Evolutionary conservation across 53 echinoderm and acorn worm genomes (phyloP).

Genomic region (Hippasteria phrygiana): DNA sequence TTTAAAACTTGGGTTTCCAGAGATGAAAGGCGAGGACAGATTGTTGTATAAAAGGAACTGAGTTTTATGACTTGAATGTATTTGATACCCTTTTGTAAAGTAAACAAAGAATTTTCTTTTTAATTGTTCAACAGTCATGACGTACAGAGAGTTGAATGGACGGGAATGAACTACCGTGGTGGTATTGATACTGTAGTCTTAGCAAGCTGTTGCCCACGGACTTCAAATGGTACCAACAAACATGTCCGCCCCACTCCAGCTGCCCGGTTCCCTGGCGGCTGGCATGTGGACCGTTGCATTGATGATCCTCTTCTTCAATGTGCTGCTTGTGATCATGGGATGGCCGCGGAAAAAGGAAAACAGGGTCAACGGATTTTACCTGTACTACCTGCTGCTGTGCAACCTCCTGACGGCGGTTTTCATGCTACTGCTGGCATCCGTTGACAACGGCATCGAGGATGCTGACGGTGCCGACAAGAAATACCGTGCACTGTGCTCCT

Average conservation of each 20-base stretch:
- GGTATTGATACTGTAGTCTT: not conserved
- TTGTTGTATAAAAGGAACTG: too few relatives aligned
- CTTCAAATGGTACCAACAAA: not conserved
- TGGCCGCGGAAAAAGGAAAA: constrained; percentile 59
- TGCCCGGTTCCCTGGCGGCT: constrained; percentile 43
- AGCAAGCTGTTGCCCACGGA: not conserved
- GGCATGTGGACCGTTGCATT: constrained; percentile 65
- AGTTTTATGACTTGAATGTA: too few relatives aligned
- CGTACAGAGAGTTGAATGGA: too few relatives aligned
- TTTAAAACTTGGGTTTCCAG: too few relatives aligned
- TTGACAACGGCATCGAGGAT: constrained; percentile 47
- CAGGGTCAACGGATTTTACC: constrained; percentile 50
- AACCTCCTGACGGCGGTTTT: constrained; percentile 63
- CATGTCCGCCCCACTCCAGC: constrained; percentile 38
- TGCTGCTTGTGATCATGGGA: constrained; percentile 59
- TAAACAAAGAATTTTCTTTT: too few relatives aligned
- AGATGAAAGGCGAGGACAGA: too few relatives aligned
- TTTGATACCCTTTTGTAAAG: too few relatives aligned
- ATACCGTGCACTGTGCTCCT: constrained; percentile 74
- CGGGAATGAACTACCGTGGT: not conserved
- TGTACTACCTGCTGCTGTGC: constrained; percentile 57
- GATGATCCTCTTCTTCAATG: constrained; percentile 61
- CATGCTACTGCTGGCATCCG: constrained; percentile 51
- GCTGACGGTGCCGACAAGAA: constrained; percentile 11
- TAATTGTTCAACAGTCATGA: too few relatives aligned